Evolutionary conservation across 2,888 invertebrate genomes (phyloP), one percentile per base, ranked within the genome.

Genomic region (Drosophila monieri): DNA sequence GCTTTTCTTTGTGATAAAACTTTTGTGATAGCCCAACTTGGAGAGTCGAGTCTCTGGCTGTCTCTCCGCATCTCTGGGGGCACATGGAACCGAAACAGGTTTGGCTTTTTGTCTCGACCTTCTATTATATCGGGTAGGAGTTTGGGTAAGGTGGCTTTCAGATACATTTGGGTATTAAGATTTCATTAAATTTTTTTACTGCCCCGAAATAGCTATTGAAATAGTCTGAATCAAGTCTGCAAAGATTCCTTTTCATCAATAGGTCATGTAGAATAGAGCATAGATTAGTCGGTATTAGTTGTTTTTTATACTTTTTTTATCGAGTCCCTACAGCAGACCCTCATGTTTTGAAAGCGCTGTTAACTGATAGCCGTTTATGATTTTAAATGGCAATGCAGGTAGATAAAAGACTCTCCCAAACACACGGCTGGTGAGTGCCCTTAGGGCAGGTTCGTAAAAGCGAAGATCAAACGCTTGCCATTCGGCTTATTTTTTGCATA

Each of bases 331-430:
- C 14, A 23, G 21, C 49, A 12, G 10, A 15, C 18, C 66, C 35
- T 60, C 39, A 54, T 78, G 49, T 57, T 80, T 68, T 75, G 65
- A 72, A 73, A 70, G 76, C 78, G 52, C 54, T 78, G 88, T 85
- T 80, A 87, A 71, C 76, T 78, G 80, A 81, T 81, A 85, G 88
- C 73, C 76, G 69, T 80, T 81, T 81, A 81, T 87, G 80, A 76
- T 88, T 74, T 76, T 76, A 72, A 87, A 84, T 74, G 80, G 85
- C 85, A 84, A 68, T 77, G 72, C 80, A 80, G 87, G 88, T 84
- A 86, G 80, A 73, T 58, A 54, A 51, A 14, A 39, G 18, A 8
- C 9, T 18, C 14, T 6, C n/a, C 35, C 12, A 14, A 27, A 14
- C 23, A 30, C 60, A 47, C 49, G 5, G 39, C 25, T 61, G 6